A percentile compares a stretch with the other conserved stretches of the same genome.
Conservation (phyloP, 2,113 vertebrate species). For the Pyrgilauda ruficollis region DNA sequence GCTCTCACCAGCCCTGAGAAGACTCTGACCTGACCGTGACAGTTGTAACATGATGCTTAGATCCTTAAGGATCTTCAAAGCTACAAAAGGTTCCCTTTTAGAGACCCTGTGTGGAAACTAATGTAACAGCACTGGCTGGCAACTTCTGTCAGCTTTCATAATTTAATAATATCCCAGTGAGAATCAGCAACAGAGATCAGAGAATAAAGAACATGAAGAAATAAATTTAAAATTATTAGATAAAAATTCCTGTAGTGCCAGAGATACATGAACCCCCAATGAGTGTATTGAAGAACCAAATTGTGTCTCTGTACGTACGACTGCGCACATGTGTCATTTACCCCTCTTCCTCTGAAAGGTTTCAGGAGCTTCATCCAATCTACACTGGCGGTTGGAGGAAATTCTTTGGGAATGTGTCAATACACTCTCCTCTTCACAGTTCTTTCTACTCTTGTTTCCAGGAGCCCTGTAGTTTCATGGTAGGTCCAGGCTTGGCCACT, state of each 20-base stretch:
- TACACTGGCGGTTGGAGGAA: neutral
- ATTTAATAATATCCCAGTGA: neutral
- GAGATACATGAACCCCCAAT: neutral
- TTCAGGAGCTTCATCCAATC: neutral
- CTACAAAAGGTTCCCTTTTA: neutral
- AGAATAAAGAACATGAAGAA: neutral
- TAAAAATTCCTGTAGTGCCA: neutral
- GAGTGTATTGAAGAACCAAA: neutral
- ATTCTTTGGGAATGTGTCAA: neutral
- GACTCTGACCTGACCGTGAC: neutral
- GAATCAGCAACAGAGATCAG: rapidly evolving
- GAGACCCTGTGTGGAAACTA: neutral
- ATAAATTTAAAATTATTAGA: neutral
- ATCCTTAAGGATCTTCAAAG: neutral
- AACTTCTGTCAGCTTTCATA: neutral
- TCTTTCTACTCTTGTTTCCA: neutral
- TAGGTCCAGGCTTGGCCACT: neutral
- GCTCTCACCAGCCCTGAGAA: neutral
- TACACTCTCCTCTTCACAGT: neutral
- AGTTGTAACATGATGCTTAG: neutral
- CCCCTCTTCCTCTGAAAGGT: neutral
- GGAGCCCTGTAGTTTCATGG: too few species aligned
- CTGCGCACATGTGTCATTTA: neutral
- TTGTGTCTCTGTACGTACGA: rapidly evolving
- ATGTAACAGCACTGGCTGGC: neutral